Conservation (phyloP, 2,797 vertebrate species). For the Botia almorhae region DNA sequence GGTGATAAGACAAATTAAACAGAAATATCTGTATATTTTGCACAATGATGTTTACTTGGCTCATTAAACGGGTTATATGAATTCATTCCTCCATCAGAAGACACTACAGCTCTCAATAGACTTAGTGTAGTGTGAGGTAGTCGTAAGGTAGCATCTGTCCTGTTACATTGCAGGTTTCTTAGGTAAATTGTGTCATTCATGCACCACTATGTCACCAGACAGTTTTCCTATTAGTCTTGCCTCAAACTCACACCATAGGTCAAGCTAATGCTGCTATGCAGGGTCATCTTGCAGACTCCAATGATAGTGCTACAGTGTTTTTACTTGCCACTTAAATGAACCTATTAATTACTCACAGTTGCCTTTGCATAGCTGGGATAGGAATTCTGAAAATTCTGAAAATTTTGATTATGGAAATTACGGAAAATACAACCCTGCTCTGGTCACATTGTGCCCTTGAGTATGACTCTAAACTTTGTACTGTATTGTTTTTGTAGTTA, state of each 20-base stretch:
- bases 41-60: neutral
- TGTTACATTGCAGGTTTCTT: neutral
- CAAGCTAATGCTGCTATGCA: no score
- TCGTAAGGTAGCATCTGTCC: neutral
- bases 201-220: neutral
- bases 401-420: no score
- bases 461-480: no score
- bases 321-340: neutral
- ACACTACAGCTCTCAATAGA: neutral
- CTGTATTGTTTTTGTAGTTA: no score
- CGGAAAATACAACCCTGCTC: no score
- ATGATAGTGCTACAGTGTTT: neutral
- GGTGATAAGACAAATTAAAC: conserved; percentile 65
- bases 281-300: neutral
- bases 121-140: neutral
- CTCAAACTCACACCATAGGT: neutral
- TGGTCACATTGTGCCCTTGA: no score
- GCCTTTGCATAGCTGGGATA: no score
- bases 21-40: neutral
- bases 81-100: neutral
- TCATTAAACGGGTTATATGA: neutral
- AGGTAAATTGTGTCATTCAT: neutral
- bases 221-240: neutral
- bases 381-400: no score
- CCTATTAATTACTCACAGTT: no score